Evolutionary conservation across 2,888 invertebrate genomes (phyloP).

Genomic region (Thymelicus lineola): DNA sequence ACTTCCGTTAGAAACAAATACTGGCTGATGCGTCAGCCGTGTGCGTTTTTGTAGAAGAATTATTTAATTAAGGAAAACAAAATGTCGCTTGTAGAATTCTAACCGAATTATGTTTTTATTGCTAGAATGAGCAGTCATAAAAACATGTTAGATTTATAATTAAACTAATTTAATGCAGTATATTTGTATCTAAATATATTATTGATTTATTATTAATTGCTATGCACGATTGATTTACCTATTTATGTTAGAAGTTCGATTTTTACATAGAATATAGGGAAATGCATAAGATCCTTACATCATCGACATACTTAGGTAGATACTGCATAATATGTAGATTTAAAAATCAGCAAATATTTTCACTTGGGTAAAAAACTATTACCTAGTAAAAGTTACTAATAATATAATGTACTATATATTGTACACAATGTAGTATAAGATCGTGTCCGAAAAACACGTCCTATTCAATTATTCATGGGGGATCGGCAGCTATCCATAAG

Average conservation of each 20-base stretch:
- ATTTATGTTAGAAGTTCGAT: too few relatives aligned
- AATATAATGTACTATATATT: too few relatives aligned
- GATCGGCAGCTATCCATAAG: constrained; percentile 47
- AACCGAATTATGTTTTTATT: constrained; percentile 9
- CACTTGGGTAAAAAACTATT: too few relatives aligned
- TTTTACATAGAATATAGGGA: too few relatives aligned
- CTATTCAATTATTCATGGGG: constrained; percentile 53
- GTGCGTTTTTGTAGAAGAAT: constrained; percentile 20
- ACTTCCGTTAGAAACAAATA: constrained; percentile 49
- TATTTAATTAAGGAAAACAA: constrained; percentile 34
- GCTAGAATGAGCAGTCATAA: constrained; percentile 22
- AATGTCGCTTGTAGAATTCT: constrained; percentile 27
- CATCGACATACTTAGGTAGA: too few relatives aligned
- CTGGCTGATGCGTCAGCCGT: constrained; percentile 45
- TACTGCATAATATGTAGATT: too few relatives aligned
- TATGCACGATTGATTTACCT: not conserved
- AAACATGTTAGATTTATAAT: constrained; percentile 11
- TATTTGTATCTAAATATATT: not conserved
- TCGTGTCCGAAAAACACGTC: constrained; percentile 49
- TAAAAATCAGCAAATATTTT: too few relatives aligned
- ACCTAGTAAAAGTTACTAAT: too few relatives aligned
- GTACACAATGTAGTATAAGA: not conserved
- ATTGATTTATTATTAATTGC: not conserved
- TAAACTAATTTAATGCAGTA: not conserved
- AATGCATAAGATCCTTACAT: too few relatives aligned